Evolutionary conservation across 2,113 vertebrate species (phyloP), one percentile per base, ranked within the genome.

Genomic region (Tachysurus vachellii): DNA sequence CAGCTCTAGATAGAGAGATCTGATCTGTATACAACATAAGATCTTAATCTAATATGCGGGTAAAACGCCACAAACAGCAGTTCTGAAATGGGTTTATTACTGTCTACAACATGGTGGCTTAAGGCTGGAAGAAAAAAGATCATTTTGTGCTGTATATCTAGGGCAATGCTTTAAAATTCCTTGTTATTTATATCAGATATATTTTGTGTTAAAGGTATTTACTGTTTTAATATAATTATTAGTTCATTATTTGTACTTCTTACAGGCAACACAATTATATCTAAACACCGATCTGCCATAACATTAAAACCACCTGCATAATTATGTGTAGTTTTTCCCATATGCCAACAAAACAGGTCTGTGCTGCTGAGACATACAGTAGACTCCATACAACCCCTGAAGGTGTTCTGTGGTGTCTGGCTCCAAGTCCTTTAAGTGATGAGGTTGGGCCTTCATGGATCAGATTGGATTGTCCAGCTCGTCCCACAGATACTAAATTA

Each of bases 21-120:
- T 86, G 90, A 92, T 93, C 89, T 87, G 85, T 82, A n/a, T 28
- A 83, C 42, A 53, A 36, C 70, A 83, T 87, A 61, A 62, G 87
- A 88, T 89, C 23, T 57, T 53, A 61, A 83, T 83, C 80, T 61
- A 47, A 10, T n/a, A 79, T 86, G 28, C n/a, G 56, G 89, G 76
- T 88, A 44, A 86, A 86, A 85, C 68, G 47, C 36, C 44, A 87
- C 61, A 23, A 62, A 68, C 56, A 82, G 53, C 21, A 28, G 14
- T 62, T 75, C 54, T 23, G 4, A 62, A 79, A 79, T 56, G 50
- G 23, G 50, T 54, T 53, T 14, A 50, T 76, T 76, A 6, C 11
- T 23, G 26, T 76, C 17, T 75, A 9, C 42, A 42, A 23, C 71
- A 47, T 1, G 23, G 71, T 42, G 31, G 16, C 17, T 42, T 0